Evolutionary conservation across 2,888 invertebrate genomes (phyloP).

Genomic region (Cheilosia impressa): DNA sequence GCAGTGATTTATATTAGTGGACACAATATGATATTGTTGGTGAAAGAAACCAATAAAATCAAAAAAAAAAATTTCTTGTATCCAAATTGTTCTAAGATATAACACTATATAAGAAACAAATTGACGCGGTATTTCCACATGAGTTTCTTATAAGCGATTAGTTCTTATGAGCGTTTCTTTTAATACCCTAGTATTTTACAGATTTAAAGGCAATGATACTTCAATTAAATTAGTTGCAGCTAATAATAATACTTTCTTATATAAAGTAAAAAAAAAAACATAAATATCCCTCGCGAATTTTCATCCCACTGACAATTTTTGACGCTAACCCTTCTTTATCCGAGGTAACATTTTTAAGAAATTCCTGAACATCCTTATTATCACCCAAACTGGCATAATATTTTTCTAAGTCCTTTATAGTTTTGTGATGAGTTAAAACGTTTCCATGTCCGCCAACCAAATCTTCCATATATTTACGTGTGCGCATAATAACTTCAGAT

Average conservation of each 20-base stretch:
- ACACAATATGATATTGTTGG: no score
- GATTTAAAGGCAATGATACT: no score
- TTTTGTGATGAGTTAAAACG: conserved; percentile 93
- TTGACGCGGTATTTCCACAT: no score
- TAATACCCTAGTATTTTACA: no score
- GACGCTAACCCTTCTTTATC: conserved; percentile 94
- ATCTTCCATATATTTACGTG: conserved; percentile 96
- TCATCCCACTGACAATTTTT: conserved; percentile 6
- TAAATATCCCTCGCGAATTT: conserved; percentile 18
- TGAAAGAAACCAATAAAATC: no score
- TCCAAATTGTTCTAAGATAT: no score
- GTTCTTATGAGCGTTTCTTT: no score
- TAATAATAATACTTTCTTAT: background rate
- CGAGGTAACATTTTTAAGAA: conserved; percentile 95
- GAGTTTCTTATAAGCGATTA: no score
- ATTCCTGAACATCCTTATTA: conserved; percentile 92
- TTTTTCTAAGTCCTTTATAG: conserved; percentile 93
- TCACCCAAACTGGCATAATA: conserved; percentile 91
- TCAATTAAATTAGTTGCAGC: conserved; percentile 33
- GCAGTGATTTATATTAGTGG: no score
- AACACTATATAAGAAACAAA: no score
- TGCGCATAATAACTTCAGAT: conserved; percentile 98
- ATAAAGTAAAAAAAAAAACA: background rate
- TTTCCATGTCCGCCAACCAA: conserved; percentile 95
- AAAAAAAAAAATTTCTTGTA: no score